phyloP scores from a whole-genome alignment of 1,140 invertebrate species.

The Drosophila tsacasi region DNA sequence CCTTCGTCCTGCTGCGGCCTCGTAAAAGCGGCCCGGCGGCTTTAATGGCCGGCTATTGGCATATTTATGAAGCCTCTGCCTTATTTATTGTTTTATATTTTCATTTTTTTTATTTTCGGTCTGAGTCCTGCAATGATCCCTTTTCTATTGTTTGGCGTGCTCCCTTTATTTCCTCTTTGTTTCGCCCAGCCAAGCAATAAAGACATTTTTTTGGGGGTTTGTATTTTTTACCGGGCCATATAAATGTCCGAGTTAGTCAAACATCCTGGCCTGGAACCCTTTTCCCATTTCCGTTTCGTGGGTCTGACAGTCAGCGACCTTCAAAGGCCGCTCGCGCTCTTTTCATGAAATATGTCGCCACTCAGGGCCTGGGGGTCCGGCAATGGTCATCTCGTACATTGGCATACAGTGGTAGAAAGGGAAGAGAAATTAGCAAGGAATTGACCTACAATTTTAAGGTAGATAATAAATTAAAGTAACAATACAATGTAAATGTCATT shows the following conservation, averaged over 20 bases:
- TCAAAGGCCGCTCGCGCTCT: constrained; percentile 39
- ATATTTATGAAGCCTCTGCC: constrained; percentile 65
- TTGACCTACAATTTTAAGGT: no score
- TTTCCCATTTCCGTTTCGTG: constrained; percentile 43
- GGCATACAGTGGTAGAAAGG: constrained; percentile 11
- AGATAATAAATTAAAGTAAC: background rate
- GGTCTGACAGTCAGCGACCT: constrained; percentile 39
- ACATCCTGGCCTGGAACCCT: constrained; percentile 55
- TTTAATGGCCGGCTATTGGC: constrained; percentile 75
- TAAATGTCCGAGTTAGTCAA: constrained; percentile 75
- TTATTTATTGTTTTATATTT: constrained; percentile 76
- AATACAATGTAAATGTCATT: no score
- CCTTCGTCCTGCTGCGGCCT: constrained; percentile 22
- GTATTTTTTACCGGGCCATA: constrained; percentile 33
- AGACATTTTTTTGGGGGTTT: constrained; percentile 48
- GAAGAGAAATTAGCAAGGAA: background rate
- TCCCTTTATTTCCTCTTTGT: constrained; percentile 18
- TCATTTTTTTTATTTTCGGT: constrained; percentile 34
- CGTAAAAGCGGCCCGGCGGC: constrained; percentile 46
- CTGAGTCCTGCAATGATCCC: constrained; percentile 35
- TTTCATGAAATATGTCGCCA: constrained; percentile 73
- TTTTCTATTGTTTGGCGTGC: constrained; percentile 42
- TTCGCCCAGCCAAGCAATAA: constrained; percentile 37
- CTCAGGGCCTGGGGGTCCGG: constrained; percentile 37
- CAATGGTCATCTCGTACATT: constrained; percentile 19